Evolutionary conservation across 2,113 vertebrate species (phyloP).

Genomic region (Dissostichus mawsoni): DNA sequence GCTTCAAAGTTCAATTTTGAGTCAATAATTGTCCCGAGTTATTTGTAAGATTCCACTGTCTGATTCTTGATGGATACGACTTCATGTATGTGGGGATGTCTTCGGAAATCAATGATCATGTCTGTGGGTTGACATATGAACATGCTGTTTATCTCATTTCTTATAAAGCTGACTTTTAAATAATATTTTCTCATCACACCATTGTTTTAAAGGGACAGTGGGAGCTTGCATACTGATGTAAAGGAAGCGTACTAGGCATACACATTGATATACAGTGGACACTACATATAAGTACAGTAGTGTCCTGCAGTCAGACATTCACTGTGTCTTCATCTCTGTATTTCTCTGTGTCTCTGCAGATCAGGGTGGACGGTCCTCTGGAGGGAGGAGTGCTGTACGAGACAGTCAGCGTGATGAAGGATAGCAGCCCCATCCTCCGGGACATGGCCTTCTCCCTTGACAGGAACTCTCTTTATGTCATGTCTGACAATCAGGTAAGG

Average conservation of each 20-base stretch:
- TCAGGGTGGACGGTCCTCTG: conserved; percentile 90
- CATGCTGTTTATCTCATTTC: neutral
- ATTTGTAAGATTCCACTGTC: too few relatives aligned
- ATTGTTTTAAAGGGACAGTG: neutral
- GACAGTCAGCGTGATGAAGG: conserved; percentile 90
- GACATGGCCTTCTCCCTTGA: conserved; percentile 96
- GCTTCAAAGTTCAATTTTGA: too few relatives aligned
- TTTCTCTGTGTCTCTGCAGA: conserved; percentile 79
- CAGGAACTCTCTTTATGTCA: conserved; percentile 90
- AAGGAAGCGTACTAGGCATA: neutral
- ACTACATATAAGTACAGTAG: conserved; percentile 13
- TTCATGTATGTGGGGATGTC: too few relatives aligned
- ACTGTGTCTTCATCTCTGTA: conserved; percentile 19
- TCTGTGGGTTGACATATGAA: too few relatives aligned
- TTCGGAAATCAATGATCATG: too few relatives aligned
- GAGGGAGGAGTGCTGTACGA: conserved; percentile 92
- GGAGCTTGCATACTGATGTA: neutral
- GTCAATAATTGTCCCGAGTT: too few relatives aligned
- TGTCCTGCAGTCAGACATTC: neutral
- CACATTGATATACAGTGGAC: neutral
- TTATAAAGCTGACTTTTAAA: conserved; percentile 8
- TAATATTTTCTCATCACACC: neutral
- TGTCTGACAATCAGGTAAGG: conserved; percentile 93
- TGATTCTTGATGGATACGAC: too few relatives aligned
- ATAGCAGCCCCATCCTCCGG: conserved; percentile 89